Base-by-base conservation (phyloP, 2,797 vertebrate species). In the Anas capensis region DNA sequence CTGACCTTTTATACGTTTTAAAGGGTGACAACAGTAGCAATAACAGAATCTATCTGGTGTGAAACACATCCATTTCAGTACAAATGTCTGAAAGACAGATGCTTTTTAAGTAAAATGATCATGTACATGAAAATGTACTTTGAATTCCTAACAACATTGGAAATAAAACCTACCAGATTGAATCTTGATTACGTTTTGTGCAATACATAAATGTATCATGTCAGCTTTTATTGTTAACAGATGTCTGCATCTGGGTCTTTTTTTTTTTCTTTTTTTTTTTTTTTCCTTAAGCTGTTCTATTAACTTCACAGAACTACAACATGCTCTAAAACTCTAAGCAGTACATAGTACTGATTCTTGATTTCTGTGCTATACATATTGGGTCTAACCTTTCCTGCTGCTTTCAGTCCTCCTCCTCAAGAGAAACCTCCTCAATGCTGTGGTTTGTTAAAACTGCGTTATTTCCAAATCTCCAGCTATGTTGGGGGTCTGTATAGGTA, bases 131-230 rank as follows among this genome's bases (percentile, higher is more conserved):
- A 92, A 95, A 88, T 8, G 29, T 26, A 72, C 77, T 95, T 65
- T 16, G 58, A 91, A 93, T 92, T 27, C 58, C 38, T 57, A 86
- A 83, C 75, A 70, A 29, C 2, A 1, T 5, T 8, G 54, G 54
- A 54, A 58, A 86, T 49, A 94, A 95, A 96, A 58, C 16, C 8
- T 20, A 42, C 31, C 85, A 81, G 76, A 86, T 46, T 88, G 82
- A 86, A 71, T 94, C 54, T 71, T 92, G 90, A 90, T 92, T 83
- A 53, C 51, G 60, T 66, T 93, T 96, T 93, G 57, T 95, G 69
- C 18, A 12, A 11, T 8, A 27, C 40, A 65, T 24, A 92, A 95
- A 91, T 69, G 61, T 11, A 23, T 88, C 18, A 0, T 68, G 92
- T 81, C 93, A 86, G 82, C 72, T 91, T 75, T 88, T 75, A 65